Base-by-base conservation (phyloP, 1,140 invertebrate genomes). In the Drosophila nasuta region DNA sequence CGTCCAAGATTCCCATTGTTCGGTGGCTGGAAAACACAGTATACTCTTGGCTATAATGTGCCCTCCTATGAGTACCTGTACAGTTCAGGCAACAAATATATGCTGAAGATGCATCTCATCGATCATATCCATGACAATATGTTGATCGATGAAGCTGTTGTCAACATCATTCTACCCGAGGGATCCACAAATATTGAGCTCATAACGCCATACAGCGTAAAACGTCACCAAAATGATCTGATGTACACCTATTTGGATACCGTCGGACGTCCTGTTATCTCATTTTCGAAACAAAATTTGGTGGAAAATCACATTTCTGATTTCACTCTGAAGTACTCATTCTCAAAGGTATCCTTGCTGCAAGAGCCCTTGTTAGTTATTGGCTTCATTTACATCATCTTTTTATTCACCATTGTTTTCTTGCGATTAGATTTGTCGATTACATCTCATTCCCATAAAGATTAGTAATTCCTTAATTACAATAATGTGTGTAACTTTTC, bases 21-120 rank as follows among this genome's bases (percentile, higher is more conserved):
- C 94, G 99, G 99, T 57, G 99, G 99, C 2, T 99, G 99, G 99
- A 98, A 98, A 93, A 99, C 98, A 2, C 97, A 98, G 85, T 99
- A 99, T 93, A 96, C 96, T 41, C 93, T 99, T 54, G 99, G 99
- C 0, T 99, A 99, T 93, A 99, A 99, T 93, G 96, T 99, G 1
- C 99, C 99, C 1, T 98, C 97, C 72, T 98, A 98, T 91, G 98
- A 99, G 92, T 99, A 99, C 93, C 93, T 99, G 2, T 99, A 95
- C 89, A 96, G 96, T 74, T 95, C 94, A 82, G 97, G 96, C 81
- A 95, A 96, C 91, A 93, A 96, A 30, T 99, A 97, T 93, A 94
- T 96, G 38, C 92, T 99, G 48, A 98, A 97, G 90, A 98, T 99
- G 96, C 94, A 97, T 72, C 93, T 99, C 28, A 92, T 99, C 65